A percentile compares a stretch with the other conserved stretches of the same genome.
phyloP scores from a whole-genome alignment of 2,113 vertebrate species.

The Patagioenas fasciata region DNA sequence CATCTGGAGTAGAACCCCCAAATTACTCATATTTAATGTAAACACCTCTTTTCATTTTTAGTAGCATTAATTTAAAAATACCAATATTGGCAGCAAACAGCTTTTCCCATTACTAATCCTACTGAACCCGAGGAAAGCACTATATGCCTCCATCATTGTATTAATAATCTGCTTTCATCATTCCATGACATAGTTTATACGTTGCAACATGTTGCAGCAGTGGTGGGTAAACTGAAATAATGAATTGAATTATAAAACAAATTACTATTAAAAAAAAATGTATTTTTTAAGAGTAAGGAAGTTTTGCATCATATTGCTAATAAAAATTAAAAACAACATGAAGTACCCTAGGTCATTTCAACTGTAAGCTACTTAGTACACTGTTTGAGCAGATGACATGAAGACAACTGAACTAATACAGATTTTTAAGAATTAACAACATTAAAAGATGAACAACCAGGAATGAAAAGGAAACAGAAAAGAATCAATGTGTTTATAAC shows the following conservation, averaged over 20 bases:
- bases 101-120: not conserved
- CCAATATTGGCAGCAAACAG: not conserved
- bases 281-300: not conserved
- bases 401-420: not conserved
- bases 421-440: not conserved
- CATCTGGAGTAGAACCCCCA: not conserved
- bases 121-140: not conserved
- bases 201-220: conserved; percentile 57
- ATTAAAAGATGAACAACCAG: not conserved
- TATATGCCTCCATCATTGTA: not conserved
- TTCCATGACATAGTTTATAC: conserved; percentile 58
- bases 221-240: conserved; percentile 32
- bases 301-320: not conserved
- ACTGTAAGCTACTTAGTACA: not conserved
- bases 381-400: not conserved
- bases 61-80: not conserved
- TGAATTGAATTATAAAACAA: conserved; percentile 21
- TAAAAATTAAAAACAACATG: not conserved
- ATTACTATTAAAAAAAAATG: not conserved
- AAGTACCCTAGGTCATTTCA: not conserved
- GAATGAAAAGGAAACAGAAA: not conserved
- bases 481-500: not conserved
- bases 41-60: not conserved
- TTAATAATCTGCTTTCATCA: conserved; percentile 71
- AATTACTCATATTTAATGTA: not conserved